Conservation (phyloP, 2,797 vertebrate species). For the Pelochelys cantorii region DNA sequence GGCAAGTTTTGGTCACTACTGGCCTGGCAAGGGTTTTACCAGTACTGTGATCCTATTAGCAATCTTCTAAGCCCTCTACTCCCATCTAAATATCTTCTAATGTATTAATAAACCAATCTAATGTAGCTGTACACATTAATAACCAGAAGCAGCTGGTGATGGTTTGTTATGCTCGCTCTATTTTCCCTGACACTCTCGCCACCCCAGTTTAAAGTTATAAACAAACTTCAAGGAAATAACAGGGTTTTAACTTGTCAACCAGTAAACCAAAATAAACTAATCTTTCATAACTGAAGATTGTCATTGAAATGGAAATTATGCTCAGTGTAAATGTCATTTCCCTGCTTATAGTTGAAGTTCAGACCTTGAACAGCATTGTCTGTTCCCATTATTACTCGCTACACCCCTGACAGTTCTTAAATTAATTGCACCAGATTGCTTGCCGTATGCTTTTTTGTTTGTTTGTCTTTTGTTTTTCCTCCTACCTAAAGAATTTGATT, state of each 20-base stretch:
- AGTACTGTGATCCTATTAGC: not conserved
- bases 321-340: slow-evolving; percentile 71
- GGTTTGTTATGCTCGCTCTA: slow-evolving; percentile 57
- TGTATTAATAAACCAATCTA: slow-evolving; percentile 66
- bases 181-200: slow-evolving; percentile 38
- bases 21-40: not conserved
- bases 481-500: slow-evolving; percentile 48
- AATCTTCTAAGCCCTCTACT: slow-evolving; percentile 42
- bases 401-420: slow-evolving; percentile 56
- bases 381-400: slow-evolving; percentile 57
- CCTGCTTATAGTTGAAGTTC: slow-evolving; percentile 60
- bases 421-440: slow-evolving; percentile 73
- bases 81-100: slow-evolving; percentile 54
- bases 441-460: slow-evolving; percentile 41
- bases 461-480: slow-evolving; percentile 9
- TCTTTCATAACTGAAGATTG: slow-evolving; percentile 62
- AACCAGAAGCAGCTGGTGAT: slow-evolving; percentile 63
- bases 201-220: slow-evolving; percentile 33
- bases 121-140: slow-evolving; percentile 66
- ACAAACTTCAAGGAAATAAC: slow-evolving; percentile 30
- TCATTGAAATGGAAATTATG: slow-evolving; percentile 64
- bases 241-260: slow-evolving; percentile 24
- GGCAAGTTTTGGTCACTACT: not conserved
- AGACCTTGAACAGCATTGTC: slow-evolving; percentile 56
- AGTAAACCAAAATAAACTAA: slow-evolving; percentile 63